Evolutionary conservation across 2,113 vertebrate genomes (phyloP), one percentile per base, ranked within the genome.

Genomic region (Triplophysa dalaica): DNA sequence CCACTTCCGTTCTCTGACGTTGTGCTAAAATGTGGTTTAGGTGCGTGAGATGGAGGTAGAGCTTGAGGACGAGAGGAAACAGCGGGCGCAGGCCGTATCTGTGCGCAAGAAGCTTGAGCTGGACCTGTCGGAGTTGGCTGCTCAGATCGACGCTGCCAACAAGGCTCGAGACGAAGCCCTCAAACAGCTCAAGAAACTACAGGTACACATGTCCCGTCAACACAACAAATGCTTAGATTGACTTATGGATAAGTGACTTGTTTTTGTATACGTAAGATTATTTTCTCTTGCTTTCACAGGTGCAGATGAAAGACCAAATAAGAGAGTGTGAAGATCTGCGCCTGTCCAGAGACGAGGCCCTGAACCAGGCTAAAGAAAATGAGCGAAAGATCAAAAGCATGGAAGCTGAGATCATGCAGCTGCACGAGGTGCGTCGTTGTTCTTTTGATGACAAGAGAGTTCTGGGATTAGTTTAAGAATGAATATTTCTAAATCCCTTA

Each of bases 301-400:
- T 92, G 67, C 95, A 94, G 79, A 91, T 95, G 90, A 98, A 99
- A 88, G 98, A 99, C 64, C 92, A 90, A 75, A 88, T 95, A 90
- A 90, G 95, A 1, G 98, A 99, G 84, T 83, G 97, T 89, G 97
- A 99, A 0, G 96, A 98, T 21, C 92, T 95, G 0, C 94, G 96
- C 0, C 65, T 94, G 65, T 95, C 98, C 81, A 93, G 95, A 21
- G 97, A 99, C 62, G 96, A 98, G 81, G 95, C 94, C 54, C 89
- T 97, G 83, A 94, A 89, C 0, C 91, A 88, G 70, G 91, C 96
- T 84, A 98, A 95, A 91, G 98, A 99, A 89, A 95, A 93, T 0
- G 97, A 99, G 89, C 99, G 91, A 94, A 99, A 97, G 85, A 83
- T 98, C 60, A 99, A 99, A 89, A 86, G 88, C 86, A 93, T 98